phyloP scores from a whole-genome alignment of 2,888 invertebrate genomes.

The Oligia strigilis region DNA sequence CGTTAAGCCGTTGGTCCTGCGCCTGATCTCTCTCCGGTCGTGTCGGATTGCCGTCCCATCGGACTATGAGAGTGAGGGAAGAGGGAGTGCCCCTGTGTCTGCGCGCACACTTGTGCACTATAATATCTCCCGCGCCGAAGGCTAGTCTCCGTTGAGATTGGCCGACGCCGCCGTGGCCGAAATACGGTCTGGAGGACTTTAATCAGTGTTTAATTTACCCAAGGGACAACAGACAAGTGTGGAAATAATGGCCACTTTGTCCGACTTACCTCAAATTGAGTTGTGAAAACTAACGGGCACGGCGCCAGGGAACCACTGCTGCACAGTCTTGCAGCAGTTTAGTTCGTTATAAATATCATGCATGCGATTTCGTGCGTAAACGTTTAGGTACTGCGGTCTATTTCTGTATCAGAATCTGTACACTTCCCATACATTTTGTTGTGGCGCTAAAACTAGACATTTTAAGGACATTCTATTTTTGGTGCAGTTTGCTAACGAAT shows the following conservation, averaged over 20 bases:
- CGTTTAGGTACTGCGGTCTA: conserved; percentile 50
- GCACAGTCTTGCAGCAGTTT: conserved; percentile 66
- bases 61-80: no score
- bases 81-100: no score
- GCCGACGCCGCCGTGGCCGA: no score
- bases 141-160: no score
- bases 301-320: conserved; percentile 68
- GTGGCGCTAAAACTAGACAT: conserved; percentile 11
- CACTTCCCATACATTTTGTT: conserved; percentile 35
- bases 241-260: conserved; percentile 36
- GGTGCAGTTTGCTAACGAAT: not conserved
- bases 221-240: conserved; percentile 25
- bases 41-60: no score
- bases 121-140: no score
- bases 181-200: no score
- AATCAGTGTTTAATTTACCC: not conserved
- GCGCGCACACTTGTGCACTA: no score
- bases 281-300: conserved; percentile 71
- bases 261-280: conserved; percentile 55
- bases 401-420: conserved; percentile 30
- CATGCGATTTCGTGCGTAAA: conserved; percentile 51
- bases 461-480: not conserved
- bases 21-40: no score
- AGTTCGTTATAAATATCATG: conserved; percentile 65
- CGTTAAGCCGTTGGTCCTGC: no score